Conservation (phyloP, 2,888 invertebrate genomes). For the Stenodera caucasica region DNA sequence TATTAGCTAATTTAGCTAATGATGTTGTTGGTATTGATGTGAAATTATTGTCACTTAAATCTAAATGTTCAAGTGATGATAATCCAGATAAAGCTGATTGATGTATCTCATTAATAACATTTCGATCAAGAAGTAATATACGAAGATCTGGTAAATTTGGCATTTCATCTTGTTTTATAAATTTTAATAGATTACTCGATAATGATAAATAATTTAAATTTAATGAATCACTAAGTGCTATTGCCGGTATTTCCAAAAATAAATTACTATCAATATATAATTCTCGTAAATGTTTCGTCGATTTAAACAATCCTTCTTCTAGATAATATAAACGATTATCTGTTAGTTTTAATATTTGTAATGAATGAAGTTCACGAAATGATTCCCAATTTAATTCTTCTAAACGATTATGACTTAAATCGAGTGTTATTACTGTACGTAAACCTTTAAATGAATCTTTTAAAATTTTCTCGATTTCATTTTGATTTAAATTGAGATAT, state of each 20-base stretch:
- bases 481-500: conserved; percentile 75
- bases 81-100: conserved; percentile 75
- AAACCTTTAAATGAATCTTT: conserved; percentile 79
- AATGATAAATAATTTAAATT: conserved; percentile 74
- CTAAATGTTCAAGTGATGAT: conserved; percentile 70
- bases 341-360: conserved; percentile 75
- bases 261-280: conserved; percentile 79
- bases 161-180: conserved; percentile 71
- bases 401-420: conserved; percentile 78
- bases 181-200: conserved; percentile 76
- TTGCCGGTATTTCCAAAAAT: conserved; percentile 73
- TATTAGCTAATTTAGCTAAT: conserved; percentile 73
- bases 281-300: conserved; percentile 70
- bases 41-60: conserved; percentile 81
- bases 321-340: conserved; percentile 76
- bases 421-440: conserved; percentile 66
- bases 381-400: conserved; percentile 71
- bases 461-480: conserved; percentile 69
- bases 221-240: conserved; percentile 67
- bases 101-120: conserved; percentile 73
- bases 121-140: conserved; percentile 72
- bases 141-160: conserved; percentile 72
- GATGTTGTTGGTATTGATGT: conserved; percentile 75
- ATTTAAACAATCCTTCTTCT: conserved; percentile 70
- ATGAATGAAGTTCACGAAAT: conserved; percentile 74